Base-by-base conservation (phyloP, 2,797 vertebrate genomes). In the Lacerta bilineata region DNA sequence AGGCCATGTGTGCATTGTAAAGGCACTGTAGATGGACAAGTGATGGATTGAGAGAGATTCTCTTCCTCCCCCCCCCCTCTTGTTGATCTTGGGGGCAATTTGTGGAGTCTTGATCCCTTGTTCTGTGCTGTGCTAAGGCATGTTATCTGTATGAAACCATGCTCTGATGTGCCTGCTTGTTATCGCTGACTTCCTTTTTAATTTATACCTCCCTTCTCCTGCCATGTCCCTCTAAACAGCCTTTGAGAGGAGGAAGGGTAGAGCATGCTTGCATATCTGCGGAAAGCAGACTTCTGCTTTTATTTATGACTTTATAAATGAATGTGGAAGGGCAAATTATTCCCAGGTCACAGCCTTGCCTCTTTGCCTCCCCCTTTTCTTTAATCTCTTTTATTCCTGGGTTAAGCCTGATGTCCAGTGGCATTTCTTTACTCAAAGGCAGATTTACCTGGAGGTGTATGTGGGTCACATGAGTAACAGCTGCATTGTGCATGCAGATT, bases 341-440 rank as follows among this genome's bases (percentile, higher is more conserved):
- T 90, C 80, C 59, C 82, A 64, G 46, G 6, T 80, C 84, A 33
- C 50, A 81, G 89, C 80, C 83, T 4, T 46, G 80, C 75, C 82
- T 5, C 9, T 90, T 11, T 10, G 4, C 17, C 2, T 23, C 36
- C 20, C 46, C 50, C 74, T 27, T 18, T 8, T 6, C 29, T 83
- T 83, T 87, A 92, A 90, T 88, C 92, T 78, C 84, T 91, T 80
- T 92, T 92, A 93, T 93, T 90, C 64, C 87, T 36, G 5, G 20
- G 55, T 78, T 92, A 88, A 93, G 77, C 82, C 86, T 3, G 50
- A 33, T 85, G 85, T 83, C 80, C 3, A 0, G 0, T 13, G 88
- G 82, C 88, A 68, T 76, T 74, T 82, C 25, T 88, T 91, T 71
- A 64, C 84, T 84, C 69, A 36, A n/a, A 64, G 90, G 39, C 91